These are phyloP conservation scores for Enoplosus armatus DNA, from an alignment of 2,797 vertebrate genomes.

Conservation along the genomic window DNA sequence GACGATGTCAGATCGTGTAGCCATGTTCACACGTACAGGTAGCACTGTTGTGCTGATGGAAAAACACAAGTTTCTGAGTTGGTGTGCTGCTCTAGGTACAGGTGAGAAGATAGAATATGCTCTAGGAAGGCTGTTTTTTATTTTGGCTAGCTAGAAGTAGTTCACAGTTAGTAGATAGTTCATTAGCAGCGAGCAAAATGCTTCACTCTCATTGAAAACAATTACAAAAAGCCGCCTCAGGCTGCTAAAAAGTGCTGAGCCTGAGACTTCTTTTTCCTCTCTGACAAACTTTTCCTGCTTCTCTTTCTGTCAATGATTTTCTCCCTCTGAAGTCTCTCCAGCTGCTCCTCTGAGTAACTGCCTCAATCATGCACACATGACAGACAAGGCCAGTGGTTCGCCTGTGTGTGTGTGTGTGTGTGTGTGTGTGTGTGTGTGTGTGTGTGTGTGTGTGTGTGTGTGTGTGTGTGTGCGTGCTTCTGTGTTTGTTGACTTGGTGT, in stretches of 20 bases:
- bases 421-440: not conserved
- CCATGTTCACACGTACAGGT: not conserved
- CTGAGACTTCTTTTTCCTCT: not conserved
- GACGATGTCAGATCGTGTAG: not conserved
- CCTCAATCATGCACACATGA: not conserved
- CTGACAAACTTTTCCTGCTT: not conserved
- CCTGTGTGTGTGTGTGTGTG: not conserved
- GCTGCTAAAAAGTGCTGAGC: too few species aligned
- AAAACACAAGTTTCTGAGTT: not conserved
- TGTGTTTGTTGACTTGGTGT: slow-evolving; percentile 2
- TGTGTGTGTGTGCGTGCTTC: not conserved
- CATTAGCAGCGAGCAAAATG: too few species aligned
- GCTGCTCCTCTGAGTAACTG: not conserved
- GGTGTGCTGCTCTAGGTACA: too few species aligned
- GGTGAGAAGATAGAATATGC: not conserved
- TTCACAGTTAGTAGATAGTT: too few species aligned
- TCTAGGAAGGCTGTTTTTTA: too few species aligned
- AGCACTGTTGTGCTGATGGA: not conserved
- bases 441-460: not conserved
- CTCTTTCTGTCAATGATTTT: not conserved
- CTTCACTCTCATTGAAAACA: too few species aligned
- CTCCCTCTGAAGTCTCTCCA: not conserved
- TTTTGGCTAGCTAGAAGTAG: too few species aligned
- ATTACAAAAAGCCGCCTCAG: too few species aligned
- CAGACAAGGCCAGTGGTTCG: not conserved